A percentile compares a stretch with the other conserved stretches of the same genome.
These are phyloP conservation scores for Aricia agestis DNA, from an alignment of 1,140 invertebrate species.

Conservation along the genomic window DNA sequence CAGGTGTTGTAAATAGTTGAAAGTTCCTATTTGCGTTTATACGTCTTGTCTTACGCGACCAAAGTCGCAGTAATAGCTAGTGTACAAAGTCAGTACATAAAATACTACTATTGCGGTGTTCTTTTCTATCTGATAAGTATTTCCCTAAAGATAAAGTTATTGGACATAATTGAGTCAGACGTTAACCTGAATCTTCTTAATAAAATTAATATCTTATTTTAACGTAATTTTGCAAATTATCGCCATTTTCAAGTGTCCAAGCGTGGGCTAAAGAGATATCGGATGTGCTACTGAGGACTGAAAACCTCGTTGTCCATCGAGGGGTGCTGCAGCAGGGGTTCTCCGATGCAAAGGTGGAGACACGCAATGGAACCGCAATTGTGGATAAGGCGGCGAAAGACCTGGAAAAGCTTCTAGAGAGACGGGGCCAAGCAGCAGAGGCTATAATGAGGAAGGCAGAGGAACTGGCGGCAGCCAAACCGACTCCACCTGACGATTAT, in stretches of 20 bases:
- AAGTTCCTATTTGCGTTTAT: neutral
- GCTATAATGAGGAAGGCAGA: slow-evolving; percentile 61
- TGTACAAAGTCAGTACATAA: neutral
- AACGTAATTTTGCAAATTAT: neutral
- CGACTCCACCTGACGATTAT: slow-evolving; percentile 37
- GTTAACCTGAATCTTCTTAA: neutral
- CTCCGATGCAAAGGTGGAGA: slow-evolving; percentile 44
- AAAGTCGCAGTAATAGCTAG: neutral
- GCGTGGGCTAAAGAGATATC: slow-evolving; percentile 58
- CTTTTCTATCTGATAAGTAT: neutral
- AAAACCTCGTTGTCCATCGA: slow-evolving; percentile 48
- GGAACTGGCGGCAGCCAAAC: slow-evolving; percentile 38
- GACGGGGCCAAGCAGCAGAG: slow-evolving; percentile 50
- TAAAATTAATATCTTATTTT: neutral
- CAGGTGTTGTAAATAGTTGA: too few species aligned
- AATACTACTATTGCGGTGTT: too few species aligned
- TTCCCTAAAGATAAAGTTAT: neutral
- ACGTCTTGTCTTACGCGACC: neutral
- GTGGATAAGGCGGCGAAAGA: slow-evolving; percentile 47
- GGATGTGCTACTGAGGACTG: slow-evolving; percentile 42
- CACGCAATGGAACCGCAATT: slow-evolving; percentile 52
- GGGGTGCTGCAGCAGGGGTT: slow-evolving; percentile 49
- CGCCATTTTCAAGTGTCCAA: slow-evolving; percentile 41
- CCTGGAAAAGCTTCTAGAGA: slow-evolving; percentile 48
- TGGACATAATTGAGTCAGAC: neutral